Evolutionary conservation across 1,140 invertebrate genomes (phyloP).

Genomic region (Ceratoteleas bidentatus): DNA sequence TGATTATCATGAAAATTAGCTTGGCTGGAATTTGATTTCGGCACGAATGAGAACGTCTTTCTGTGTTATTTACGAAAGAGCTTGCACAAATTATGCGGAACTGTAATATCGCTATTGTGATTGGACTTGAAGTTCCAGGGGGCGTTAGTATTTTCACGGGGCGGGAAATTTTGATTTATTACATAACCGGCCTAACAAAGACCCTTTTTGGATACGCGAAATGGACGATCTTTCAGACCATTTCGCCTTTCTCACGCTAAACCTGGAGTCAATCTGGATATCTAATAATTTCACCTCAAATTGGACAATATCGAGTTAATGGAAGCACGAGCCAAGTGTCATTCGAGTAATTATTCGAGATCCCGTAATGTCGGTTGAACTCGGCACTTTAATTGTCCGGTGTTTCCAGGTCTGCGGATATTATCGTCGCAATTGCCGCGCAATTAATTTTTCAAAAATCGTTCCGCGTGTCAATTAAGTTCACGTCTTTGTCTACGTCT

Average conservation of each 20-base stretch:
- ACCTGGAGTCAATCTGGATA: background rate
- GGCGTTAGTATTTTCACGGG: too few species aligned
- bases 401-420: slow-evolving; percentile 69
- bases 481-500: slow-evolving; percentile 19
- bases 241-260: slow-evolving; percentile 21
- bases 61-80: slow-evolving; percentile 54
- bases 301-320: slow-evolving; percentile 47
- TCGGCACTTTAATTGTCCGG: slow-evolving; percentile 52
- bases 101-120: slow-evolving; percentile 33
- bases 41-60: slow-evolving; percentile 66
- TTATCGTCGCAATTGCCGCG: slow-evolving; percentile 75
- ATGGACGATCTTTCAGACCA: background rate
- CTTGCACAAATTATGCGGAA: slow-evolving; percentile 52
- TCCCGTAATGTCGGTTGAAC: slow-evolving; percentile 70
- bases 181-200: too few species aligned
- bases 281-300: slow-evolving; percentile 24
- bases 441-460: slow-evolving; percentile 73
- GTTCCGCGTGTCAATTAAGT: slow-evolving; percentile 53
- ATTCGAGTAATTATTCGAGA: slow-evolving; percentile 63
- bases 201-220: too few species aligned
- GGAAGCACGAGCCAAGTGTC: slow-evolving; percentile 51
- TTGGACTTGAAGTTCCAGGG: slow-evolving; percentile 16
- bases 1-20: slow-evolving; percentile 69
- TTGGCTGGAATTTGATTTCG: slow-evolving; percentile 67
- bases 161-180: too few species aligned